Evolutionary conservation across 1,140 invertebrate genomes (phyloP).

Genomic region (Cyphomyrmex costatus): DNA sequence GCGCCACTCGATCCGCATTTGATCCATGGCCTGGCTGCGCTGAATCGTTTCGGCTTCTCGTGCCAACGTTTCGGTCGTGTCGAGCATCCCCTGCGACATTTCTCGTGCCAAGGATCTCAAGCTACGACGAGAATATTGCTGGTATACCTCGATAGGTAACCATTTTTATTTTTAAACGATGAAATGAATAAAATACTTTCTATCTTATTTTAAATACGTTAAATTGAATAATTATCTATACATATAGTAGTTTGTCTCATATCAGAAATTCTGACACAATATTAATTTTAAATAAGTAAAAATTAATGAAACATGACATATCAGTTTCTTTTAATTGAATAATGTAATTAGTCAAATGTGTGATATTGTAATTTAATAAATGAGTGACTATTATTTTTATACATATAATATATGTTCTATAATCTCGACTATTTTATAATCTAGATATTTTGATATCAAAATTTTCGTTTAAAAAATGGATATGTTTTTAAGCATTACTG

Average conservation of each 20-base stretch:
- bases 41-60: conserved; percentile 19
- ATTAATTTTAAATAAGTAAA: not conserved
- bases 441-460: not conserved
- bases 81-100: conserved; percentile 1
- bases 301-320: not conserved
- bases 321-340: not conserved
- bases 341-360: not conserved
- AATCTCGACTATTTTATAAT: not conserved
- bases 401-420: not conserved
- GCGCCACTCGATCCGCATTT: conserved; percentile 68
- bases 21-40: conserved; percentile 41
- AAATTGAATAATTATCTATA: no score
- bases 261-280: not conserved
- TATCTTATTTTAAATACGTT: no score
- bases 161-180: not conserved
- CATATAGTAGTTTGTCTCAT: not conserved
- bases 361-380: not conserved
- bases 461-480: not conserved
- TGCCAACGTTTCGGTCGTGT: conserved; percentile 5
- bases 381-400: not conserved
- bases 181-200: no score
- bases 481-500: not conserved
- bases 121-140: not conserved
- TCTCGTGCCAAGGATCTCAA: not conserved
- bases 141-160: not conserved